Evolutionary conservation across 2,797 vertebrate species (phyloP).

Genomic region (Mallotus villosus): DNA sequence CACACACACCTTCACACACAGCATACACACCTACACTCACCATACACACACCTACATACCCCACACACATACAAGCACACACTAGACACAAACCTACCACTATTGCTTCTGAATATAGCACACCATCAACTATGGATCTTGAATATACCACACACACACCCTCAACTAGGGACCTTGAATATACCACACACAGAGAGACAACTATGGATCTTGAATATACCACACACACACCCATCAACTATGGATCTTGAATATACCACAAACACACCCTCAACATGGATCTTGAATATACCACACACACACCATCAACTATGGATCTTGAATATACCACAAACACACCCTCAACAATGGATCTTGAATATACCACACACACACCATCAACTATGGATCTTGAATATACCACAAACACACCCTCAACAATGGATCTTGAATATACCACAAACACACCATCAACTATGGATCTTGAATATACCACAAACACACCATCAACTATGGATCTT

Average conservation of each 20-base stretch:
- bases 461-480: conserved; percentile 1
- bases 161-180: not conserved
- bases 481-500: not conserved
- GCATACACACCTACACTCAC: not conserved
- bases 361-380: not conserved
- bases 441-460: conserved; percentile 11
- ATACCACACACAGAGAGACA: conserved; percentile 18
- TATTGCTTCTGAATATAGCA: not conserved
- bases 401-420: conserved; percentile 7
- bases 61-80: conserved; percentile 18
- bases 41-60: conserved; percentile 8
- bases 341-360: not conserved
- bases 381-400: not conserved
- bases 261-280: not conserved
- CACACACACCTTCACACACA: not conserved
- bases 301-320: conserved; percentile 13
- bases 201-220: conserved; percentile 14
- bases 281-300: conserved; percentile 25
- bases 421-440: conserved; percentile 19
- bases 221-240: conserved; percentile 18
- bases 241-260: conserved; percentile 9
- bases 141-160: not conserved
- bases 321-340: conserved; percentile 2
- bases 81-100: not conserved
- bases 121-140: not conserved